A percentile compares a stretch with the other conserved stretches of the same genome.
Conservation (phyloP, 2,113 vertebrate species). For the Prionailurus bengalensis region DNA sequence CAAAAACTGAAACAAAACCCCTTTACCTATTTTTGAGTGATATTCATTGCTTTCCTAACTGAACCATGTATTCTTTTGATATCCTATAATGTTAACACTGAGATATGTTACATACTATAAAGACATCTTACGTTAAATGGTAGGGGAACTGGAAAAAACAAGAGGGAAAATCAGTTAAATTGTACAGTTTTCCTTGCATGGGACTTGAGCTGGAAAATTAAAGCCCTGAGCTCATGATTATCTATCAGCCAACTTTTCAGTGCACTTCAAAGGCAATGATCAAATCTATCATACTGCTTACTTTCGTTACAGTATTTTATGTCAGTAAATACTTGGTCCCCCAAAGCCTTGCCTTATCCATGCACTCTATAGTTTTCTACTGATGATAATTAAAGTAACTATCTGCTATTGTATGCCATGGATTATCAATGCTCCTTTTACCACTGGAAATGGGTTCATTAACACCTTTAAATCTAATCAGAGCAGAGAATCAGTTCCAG, state of each 20-base stretch:
- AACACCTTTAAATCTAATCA: not conserved
- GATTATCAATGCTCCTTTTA: not conserved
- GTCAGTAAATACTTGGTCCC: not conserved
- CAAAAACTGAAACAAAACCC: not conserved
- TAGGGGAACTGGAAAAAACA: not conserved
- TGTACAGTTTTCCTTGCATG: not conserved
- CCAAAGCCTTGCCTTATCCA: not conserved
- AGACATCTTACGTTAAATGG: not conserved
- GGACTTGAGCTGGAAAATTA: not conserved
- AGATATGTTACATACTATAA: not conserved
- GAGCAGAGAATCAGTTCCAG: not conserved
- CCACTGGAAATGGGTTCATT: not conserved
- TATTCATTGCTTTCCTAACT: not conserved
- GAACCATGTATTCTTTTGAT: not conserved
- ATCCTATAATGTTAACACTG: not conserved
- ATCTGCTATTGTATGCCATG: not conserved
- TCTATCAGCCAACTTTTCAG: not conserved
- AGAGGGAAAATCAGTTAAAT: not conserved
- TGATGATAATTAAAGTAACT: not conserved
- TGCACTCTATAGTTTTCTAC: not conserved
- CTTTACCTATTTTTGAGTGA: not conserved
- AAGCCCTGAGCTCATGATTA: not conserved
- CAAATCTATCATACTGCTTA: not conserved
- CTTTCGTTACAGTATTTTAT: not conserved
- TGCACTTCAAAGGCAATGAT: not conserved